Percentiles rank a stretch among this genome's conserved stretches.
Evolutionary conservation across 2,888 invertebrate genomes (phyloP).

Genomic region (Lordiphosa fenestrarum): DNA sequence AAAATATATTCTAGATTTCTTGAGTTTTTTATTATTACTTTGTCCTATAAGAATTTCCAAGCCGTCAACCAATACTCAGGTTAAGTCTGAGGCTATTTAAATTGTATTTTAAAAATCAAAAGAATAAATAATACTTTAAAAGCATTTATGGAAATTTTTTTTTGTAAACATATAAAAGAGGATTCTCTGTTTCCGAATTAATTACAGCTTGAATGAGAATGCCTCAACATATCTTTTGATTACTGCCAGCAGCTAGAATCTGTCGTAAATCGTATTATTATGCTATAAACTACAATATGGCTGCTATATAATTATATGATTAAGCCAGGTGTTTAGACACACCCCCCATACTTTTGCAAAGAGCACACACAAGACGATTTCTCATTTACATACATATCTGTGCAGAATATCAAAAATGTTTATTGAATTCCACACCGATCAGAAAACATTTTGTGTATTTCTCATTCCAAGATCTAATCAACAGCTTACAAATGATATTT

Average conservation of each 20-base stretch:
- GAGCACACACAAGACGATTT: neutral
- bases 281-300: constrained; percentile 22
- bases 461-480: constrained; percentile 25
- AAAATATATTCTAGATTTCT: too few species aligned
- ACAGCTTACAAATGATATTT: constrained; percentile 42
- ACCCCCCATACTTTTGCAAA: neutral
- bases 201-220: neutral
- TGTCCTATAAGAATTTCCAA: too few species aligned
- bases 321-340: constrained; percentile 20
- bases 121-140: too few species aligned
- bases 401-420: constrained; percentile 32
- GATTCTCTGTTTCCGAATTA: too few species aligned
- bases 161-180: too few species aligned
- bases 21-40: too few species aligned
- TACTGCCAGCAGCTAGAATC: constrained; percentile 30
- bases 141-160: too few species aligned
- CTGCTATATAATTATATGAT: constrained; percentile 32
- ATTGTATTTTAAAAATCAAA: too few species aligned
- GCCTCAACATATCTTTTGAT: constrained; percentile 2
- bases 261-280: constrained; percentile 25
- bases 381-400: constrained; percentile 36
- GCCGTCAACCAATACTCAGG: too few species aligned
- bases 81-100: too few species aligned
- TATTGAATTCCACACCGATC: constrained; percentile 1
- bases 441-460: neutral